Conservation (phyloP, 2,797 vertebrate genomes). For the Sparus aurata region DNA sequence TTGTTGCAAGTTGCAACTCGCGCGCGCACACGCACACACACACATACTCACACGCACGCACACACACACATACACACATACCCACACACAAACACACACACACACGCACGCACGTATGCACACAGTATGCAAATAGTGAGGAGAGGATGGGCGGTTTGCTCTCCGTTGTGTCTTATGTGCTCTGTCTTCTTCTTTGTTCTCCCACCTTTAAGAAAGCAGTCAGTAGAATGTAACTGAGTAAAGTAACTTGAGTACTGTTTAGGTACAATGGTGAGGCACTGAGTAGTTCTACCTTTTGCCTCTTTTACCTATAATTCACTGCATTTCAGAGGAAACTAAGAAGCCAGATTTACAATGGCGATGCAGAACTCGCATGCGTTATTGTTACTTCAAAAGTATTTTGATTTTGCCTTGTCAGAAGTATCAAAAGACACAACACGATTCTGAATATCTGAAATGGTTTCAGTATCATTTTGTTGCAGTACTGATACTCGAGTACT, state of each 20-base stretch:
- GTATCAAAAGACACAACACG: no score
- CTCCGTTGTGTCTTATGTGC: not conserved
- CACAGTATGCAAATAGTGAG: slow-evolving; percentile 36
- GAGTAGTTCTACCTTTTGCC: not conserved
- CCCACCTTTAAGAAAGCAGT: no score
- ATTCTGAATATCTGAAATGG: no score
- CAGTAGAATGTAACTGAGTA: not conserved
- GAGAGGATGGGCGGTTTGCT: not conserved
- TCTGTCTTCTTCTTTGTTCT: not conserved
- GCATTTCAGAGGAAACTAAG: not conserved
- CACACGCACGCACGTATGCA: slow-evolving; percentile 11
- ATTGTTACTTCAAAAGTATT: no score
- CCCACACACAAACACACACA: slow-evolving; percentile 17
- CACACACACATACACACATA: slow-evolving; percentile 22
- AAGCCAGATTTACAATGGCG: no score
- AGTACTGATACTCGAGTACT: no score
- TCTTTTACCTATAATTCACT: not conserved
- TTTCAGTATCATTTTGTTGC: no score
- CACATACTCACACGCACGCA: not conserved
- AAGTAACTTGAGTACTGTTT: not conserved
- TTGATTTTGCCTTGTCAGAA: no score
- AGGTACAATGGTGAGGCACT: not conserved
- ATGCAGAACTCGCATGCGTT: not conserved
- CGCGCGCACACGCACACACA: slow-evolving; percentile 13
- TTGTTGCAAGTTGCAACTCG: slow-evolving; percentile 67